Base-by-base conservation (phyloP, 2,888 invertebrate species). In the Eumerus sabulonum region DNA sequence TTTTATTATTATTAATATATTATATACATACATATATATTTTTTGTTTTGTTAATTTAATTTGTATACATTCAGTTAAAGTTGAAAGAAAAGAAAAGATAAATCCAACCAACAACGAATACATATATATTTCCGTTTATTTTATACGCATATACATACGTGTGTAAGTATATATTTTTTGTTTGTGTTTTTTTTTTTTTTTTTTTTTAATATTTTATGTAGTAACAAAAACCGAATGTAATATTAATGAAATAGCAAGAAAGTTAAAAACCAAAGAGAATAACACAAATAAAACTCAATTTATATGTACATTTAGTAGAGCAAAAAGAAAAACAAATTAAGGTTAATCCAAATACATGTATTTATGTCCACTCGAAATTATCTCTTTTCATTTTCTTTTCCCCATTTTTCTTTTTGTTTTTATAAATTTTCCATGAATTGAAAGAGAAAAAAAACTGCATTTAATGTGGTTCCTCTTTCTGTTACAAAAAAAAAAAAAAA, bases 21-120 rank as follows among this genome's bases (percentile, higher is more conserved):
- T 66, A 70, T 53, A 70, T 53, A 36, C 11, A 36, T 36, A 36
- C 11, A 36, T 36, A 36, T 74, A 56, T n/a, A n/a, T n/a, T n/a
- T 76, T 76, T 76, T 81, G 76, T 81, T 79, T 74, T 76, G 81
- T 81, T 76, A 50, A 76, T 66, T 70, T 35, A 59, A 72, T 53
- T 73, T 70, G 68, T 54, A 66, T 47, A 56, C 59, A 66, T 70
- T 70, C 68, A 79, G 57, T 40, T 40, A 40, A 40, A 40, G 11
- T 40, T 40, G n/a, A 40, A 40, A 11, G n/a, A 40, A 36, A 36
- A 36, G 11, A 36, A 40, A 40, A 40, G 40, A 40, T n/a, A 3
- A 40, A n/a, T 40, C 11, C 3, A 40, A 40, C 27, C 27, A 5
- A 9, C 40, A 40, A 40, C 40, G n/a, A 27, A 27, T 79, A 73